Conservation (phyloP, 1,140 invertebrate species). For the Ectropis grisescens region DNA sequence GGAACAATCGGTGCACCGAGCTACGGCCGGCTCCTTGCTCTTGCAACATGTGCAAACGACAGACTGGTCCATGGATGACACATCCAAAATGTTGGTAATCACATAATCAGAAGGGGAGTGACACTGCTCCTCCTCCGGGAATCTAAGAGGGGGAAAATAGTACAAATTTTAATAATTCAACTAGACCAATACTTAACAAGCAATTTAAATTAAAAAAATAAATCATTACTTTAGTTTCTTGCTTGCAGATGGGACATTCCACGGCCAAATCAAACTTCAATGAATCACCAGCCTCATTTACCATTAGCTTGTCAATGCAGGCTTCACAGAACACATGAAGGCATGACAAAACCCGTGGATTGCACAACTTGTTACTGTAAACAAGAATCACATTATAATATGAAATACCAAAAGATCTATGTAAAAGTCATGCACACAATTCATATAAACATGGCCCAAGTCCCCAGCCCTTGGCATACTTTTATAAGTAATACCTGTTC, state of each 20-base stretch:
- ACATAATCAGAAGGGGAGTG: slow-evolving; percentile 87
- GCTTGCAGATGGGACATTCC: slow-evolving; percentile 85
- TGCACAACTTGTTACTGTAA: slow-evolving; percentile 79
- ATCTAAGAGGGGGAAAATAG: slow-evolving; percentile 53
- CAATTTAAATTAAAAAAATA: neutral
- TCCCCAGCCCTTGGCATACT: too few relatives aligned
- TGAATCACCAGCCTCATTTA: slow-evolving; percentile 77
- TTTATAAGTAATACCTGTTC: too few relatives aligned
- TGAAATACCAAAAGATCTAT: too few relatives aligned
- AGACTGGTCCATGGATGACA: slow-evolving; percentile 82
- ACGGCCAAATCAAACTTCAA: slow-evolving; percentile 71
- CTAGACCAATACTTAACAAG: slow-evolving; percentile 2
- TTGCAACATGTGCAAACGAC: slow-evolving; percentile 91
- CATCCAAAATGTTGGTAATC: slow-evolving; percentile 86
- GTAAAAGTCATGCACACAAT: too few relatives aligned
- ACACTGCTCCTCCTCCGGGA: slow-evolving; percentile 78
- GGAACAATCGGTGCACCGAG: slow-evolving; percentile 92
- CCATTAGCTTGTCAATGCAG: slow-evolving; percentile 85
- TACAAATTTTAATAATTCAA: slow-evolving; percentile 1
- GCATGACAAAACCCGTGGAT: slow-evolving; percentile 89
- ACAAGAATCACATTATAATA: slow-evolving; percentile 14
- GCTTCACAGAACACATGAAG: slow-evolving; percentile 94
- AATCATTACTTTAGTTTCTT: slow-evolving; percentile 79
- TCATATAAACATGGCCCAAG: too few relatives aligned
- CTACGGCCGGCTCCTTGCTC: slow-evolving; percentile 90